These are phyloP conservation scores for Molossus alvarezi DNA, from an alignment of 2,797 vertebrate species.

Conservation along the genomic window DNA sequence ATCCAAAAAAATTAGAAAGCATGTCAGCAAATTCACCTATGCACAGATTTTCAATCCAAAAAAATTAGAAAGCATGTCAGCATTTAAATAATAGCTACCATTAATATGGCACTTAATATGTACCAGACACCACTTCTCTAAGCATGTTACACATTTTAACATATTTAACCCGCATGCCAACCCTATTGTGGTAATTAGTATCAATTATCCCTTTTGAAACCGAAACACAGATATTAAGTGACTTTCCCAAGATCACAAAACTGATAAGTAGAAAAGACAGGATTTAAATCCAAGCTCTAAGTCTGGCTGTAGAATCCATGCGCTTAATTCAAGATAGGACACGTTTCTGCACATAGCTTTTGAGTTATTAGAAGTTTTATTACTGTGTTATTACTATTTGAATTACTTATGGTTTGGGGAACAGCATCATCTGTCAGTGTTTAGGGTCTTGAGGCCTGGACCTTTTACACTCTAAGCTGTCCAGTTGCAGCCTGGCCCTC, in stretches of 20 bases:
- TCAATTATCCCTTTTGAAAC: neutral
- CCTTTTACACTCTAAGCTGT: neutral
- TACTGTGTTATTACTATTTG: slow-evolving; percentile 18
- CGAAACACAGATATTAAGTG: neutral
- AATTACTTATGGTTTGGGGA: neutral
- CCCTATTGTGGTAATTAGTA: neutral
- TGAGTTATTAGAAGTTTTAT: neutral
- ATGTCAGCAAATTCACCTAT: neutral
- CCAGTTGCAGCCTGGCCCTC: neutral
- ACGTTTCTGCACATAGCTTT: neutral
- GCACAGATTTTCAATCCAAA: slow-evolving; percentile 6
- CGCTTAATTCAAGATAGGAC: neutral
- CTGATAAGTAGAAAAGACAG: neutral
- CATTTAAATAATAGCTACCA: neutral
- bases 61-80: neutral
- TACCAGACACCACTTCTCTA: neutral
- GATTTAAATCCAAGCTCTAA: neutral
- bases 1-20: neutral
- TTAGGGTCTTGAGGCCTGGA: neutral
- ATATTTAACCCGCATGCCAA: neutral
- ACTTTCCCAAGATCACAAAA: neutral
- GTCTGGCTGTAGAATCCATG: neutral
- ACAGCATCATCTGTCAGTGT: neutral
- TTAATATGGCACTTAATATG: neutral
- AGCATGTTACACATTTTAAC: neutral